Evolutionary conservation across 53 echinoderm and acorn worm species (phyloP).

Genomic region (Echinometra lucunter): DNA sequence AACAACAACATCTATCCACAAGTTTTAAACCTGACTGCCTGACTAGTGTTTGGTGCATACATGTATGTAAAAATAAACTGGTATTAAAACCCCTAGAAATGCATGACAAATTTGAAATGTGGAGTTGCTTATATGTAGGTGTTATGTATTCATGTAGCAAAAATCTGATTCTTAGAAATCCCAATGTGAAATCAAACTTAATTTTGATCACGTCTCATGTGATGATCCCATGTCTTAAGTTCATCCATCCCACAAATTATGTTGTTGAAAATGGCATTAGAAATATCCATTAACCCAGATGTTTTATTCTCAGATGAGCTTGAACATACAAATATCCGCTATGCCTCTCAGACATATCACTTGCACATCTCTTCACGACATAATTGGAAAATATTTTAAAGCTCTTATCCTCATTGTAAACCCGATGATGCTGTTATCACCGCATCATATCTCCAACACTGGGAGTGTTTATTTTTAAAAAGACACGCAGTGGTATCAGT

Average conservation of each 20-base stretch:
- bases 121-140: too few species aligned
- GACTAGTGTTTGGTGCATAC: too few species aligned
- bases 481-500: constrained; percentile 52
- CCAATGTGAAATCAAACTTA: background rate
- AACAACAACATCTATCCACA: too few species aligned
- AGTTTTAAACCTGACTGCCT: too few species aligned
- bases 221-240: background rate
- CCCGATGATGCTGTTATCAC: constrained; percentile 23
- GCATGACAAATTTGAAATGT: too few species aligned
- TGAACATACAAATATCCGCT: background rate
- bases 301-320: background rate
- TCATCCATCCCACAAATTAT: background rate
- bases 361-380: background rate
- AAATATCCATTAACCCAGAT: background rate
- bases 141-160: background rate
- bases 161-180: background rate
- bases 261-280: background rate
- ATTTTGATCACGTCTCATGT: background rate
- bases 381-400: constrained; percentile 53
- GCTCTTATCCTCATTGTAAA: background rate
- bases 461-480: constrained; percentile 52
- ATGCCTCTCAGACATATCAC: background rate
- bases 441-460: constrained; percentile 40
- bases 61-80: too few species aligned
- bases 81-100: too few species aligned